These are phyloP conservation scores for Batillaria attramentaria DNA, from an alignment of 1,140 invertebrate species.

Conservation along the genomic window DNA sequence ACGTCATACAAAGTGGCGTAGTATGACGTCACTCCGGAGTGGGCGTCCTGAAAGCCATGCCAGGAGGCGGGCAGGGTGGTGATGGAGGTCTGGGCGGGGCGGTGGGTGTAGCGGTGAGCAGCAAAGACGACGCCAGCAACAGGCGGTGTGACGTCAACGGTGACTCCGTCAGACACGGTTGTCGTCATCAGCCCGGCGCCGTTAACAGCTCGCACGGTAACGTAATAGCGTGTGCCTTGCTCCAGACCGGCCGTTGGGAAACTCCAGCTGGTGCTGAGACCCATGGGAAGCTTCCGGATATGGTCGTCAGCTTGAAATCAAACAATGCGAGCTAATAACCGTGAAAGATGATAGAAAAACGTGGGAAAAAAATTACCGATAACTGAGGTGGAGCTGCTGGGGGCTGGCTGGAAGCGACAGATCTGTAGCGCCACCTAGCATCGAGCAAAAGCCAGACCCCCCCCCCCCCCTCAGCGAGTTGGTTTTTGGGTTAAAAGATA, in stretches of 20 bases:
- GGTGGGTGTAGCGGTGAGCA: conserved; percentile 32
- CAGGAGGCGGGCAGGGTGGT: conserved; percentile 40
- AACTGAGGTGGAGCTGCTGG: too few relatives aligned
- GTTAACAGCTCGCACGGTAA: conserved; percentile 45
- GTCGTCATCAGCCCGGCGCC: conserved; percentile 36
- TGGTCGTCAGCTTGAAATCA: too few relatives aligned
- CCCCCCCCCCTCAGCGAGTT: too few relatives aligned
- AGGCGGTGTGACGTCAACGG: conserved; percentile 42
- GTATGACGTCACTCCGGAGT: conserved; percentile 43
- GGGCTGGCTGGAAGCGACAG: too few relatives aligned
- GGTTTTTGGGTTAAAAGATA: too few relatives aligned
- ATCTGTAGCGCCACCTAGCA: too few relatives aligned
- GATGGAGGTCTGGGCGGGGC: conserved; percentile 19
- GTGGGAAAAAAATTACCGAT: too few relatives aligned
- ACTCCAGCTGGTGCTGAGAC: conserved; percentile 18
- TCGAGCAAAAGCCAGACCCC: too few relatives aligned
- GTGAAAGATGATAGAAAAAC: too few relatives aligned
- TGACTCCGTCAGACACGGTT: conserved; percentile 46
- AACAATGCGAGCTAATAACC: too few relatives aligned
- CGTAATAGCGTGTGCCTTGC: conserved; percentile 41
- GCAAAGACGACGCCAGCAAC: conserved; percentile 44
- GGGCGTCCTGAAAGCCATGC: conserved; percentile 48
- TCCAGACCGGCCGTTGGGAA: conserved; percentile 20
- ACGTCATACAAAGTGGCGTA: conserved; percentile 32
- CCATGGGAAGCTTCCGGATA: too few relatives aligned